Conservation (phyloP, 1,140 invertebrate species). For the Homalodisca vitripennis region DNA sequence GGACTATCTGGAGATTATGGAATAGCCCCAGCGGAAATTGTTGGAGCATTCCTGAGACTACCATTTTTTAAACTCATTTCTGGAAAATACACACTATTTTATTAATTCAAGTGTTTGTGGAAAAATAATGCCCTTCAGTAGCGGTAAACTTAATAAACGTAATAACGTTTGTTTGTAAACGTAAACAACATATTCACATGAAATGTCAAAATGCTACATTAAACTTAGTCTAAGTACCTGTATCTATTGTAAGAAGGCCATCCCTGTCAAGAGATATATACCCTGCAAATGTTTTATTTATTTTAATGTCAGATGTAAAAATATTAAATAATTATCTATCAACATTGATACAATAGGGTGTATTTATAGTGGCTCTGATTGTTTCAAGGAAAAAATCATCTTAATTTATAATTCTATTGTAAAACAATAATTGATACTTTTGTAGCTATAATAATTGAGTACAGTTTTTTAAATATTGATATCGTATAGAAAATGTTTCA, state of each 20-base stretch:
- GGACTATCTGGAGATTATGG: no score
- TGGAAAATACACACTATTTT: no score
- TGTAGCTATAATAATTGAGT: no score
- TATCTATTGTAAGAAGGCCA: slow-evolving; percentile 40
- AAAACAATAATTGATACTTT: background rate
- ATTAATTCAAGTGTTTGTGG: no score
- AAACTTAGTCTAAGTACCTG: slow-evolving; percentile 39
- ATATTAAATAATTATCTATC: slow-evolving; percentile 36
- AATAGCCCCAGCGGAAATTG: no score
- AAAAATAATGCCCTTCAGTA: no score
- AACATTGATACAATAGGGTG: slow-evolving; percentile 21
- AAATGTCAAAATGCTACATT: slow-evolving; percentile 17
- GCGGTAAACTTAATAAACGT: no score
- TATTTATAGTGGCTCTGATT: slow-evolving; percentile 7
- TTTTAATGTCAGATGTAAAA: slow-evolving; percentile 35
- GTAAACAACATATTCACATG: no score
- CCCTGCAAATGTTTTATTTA: slow-evolving; percentile 39
- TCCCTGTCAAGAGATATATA: slow-evolving; percentile 38
- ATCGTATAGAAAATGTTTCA: background rate
- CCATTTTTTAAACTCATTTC: no score
- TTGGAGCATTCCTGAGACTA: no score
- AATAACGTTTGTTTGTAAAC: no score
- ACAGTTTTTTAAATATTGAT: slow-evolving; percentile 4
- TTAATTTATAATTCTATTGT: background rate
- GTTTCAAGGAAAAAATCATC: slow-evolving; percentile 1